Evolutionary conservation across 2,888 invertebrate genomes (phyloP), one percentile per base, ranked within the genome.

Genomic region (Dicyrtoma fusca): DNA sequence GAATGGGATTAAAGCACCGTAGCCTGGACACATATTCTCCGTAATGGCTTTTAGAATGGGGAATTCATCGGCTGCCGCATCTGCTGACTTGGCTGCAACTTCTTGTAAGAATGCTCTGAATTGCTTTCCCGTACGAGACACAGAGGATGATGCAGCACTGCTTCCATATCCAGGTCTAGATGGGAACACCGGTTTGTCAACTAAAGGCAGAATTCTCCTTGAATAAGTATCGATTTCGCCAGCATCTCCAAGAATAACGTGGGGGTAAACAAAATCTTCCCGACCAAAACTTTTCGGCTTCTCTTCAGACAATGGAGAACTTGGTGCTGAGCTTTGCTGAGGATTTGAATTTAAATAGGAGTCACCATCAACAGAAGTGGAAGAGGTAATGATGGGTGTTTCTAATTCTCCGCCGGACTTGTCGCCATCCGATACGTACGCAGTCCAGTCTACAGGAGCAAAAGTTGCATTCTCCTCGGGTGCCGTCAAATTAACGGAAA

Each of bases 1-100:
- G 53, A 76, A 79, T 0, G 81, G 80, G 51, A 81, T 72, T 5
- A 82, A 70, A 4, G 75, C 57, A 8, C 81, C 81, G 68, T 80
- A 82, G n/a, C 82, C 81, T 19, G 80, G 77, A 62, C 82, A 82
- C 75, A 81, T 81, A 45, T 77, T 79, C 45, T 82, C 81, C 0
- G 81, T 75, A 61, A 79, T 80, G 11, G 81, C 81, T 63, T 80
- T 79, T 34, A 81, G 57, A 34, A 81, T 77, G 11, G 81, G 79
- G 51, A 77, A 78, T 25, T 78, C 79, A 65, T 78, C 78, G 6
- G 74, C 74, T 34, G 68, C 76, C 13, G 73, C 70, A 44, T 77
- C 77, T 14, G 75, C 75, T 26, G 74, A 76, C 65, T 76, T 78
- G 23, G 75, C 73, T 26, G 74, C 73, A 19, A 78, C 74, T 65